Evolutionary conservation across 2,888 invertebrate species (phyloP).

Genomic region (Eudemis profundana): DNA sequence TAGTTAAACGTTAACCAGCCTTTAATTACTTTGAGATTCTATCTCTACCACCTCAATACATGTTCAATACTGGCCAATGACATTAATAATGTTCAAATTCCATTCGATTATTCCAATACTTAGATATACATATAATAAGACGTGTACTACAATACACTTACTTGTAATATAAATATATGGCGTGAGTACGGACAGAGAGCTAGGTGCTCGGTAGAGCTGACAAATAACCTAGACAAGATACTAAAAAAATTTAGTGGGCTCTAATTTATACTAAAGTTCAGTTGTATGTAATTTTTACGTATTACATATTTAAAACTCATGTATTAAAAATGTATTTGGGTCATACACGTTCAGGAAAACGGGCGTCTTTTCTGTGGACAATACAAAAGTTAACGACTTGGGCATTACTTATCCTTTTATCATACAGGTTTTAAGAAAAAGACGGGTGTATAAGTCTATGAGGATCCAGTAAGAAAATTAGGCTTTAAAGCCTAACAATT

Average conservation of each 20-base stretch:
- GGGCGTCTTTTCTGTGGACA: too few species aligned
- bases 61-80: constrained; percentile 42
- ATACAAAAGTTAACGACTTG: too few species aligned
- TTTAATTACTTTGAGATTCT: constrained; percentile 38
- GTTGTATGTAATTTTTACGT: too few species aligned
- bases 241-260: neutral
- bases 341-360: too few species aligned
- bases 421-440: too few species aligned
- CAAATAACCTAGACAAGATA: constrained; percentile 12
- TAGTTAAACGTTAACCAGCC: constrained; percentile 35
- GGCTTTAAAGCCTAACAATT: too few species aligned
- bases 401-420: too few species aligned
- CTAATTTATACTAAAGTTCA: too few species aligned
- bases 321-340: too few species aligned
- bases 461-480: too few species aligned
- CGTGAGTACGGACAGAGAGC: constrained; percentile 33
- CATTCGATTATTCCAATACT: constrained; percentile 42
- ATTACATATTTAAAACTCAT: too few species aligned
- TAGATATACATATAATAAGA: constrained; percentile 35
- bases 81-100: constrained; percentile 33
- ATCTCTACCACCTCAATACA: constrained; percentile 38
- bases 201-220: neutral
- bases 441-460: too few species aligned
- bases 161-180: constrained; percentile 34
- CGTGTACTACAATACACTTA: constrained; percentile 35